Evolutionary conservation across 2,113 vertebrate genomes (phyloP).

Genomic region (Ascaphus truei): DNA sequence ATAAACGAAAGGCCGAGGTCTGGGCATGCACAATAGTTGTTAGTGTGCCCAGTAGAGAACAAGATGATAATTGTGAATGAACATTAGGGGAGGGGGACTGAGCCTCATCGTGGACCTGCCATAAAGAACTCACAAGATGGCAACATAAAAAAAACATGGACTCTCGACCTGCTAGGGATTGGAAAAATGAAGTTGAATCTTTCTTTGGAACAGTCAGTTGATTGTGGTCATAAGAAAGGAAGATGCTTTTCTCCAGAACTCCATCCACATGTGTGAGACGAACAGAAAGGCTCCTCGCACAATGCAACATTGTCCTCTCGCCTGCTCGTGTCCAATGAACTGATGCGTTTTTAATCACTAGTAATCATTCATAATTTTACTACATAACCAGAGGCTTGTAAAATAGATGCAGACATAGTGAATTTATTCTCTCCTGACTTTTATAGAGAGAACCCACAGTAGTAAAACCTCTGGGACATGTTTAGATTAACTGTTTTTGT

Average conservation of each 20-base stretch:
- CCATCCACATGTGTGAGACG: not conserved
- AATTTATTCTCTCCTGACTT: not conserved
- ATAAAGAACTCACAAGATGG: constrained; percentile 9
- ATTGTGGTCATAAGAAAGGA: constrained; percentile 6
- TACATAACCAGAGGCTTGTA: not conserved
- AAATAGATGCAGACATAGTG: not conserved
- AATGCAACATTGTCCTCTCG: not conserved
- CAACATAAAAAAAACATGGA: not conserved
- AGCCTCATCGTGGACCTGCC: not conserved
- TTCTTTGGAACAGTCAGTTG: constrained; percentile 2
- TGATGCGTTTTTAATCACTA: not conserved
- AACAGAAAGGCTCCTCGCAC: not conserved
- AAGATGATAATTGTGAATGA: constrained; percentile 6
- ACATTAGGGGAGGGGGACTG: not conserved
- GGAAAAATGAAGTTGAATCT: not conserved
- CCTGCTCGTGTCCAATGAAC: not conserved
- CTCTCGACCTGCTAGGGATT: not conserved
- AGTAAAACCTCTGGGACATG: not conserved
- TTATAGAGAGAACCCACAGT: not conserved
- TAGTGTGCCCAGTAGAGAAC: not conserved
- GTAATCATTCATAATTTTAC: not conserved
- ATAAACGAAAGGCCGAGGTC: not conserved
- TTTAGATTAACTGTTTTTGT: not conserved
- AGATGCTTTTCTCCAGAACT: not conserved
- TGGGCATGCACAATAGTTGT: not conserved